Evolutionary conservation across 2,888 invertebrate genomes (phyloP), one percentile per base, ranked within the genome.

Genomic region (Dicranocentrus wangi): DNA sequence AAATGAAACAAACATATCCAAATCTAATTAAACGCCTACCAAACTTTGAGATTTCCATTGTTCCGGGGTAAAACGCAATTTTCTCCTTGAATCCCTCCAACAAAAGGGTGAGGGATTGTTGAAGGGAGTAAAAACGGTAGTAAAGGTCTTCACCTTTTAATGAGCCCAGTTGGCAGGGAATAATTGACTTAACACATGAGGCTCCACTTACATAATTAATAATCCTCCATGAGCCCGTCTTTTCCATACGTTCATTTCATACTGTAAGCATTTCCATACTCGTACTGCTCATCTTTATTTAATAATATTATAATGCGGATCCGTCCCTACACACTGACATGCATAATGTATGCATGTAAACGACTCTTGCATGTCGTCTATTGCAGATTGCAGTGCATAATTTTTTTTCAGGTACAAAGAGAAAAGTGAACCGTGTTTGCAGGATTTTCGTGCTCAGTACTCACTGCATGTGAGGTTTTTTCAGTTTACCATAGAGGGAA

Each of bases 91-190:
- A n/a, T n/a, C n/a, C n/a, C n/a, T n/a, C n/a, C n/a, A n/a, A n/a
- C n/a, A n/a, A n/a, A n/a, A n/a, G n/a, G n/a, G n/a, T n/a, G n/a
- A n/a, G n/a, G n/a, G n/a, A n/a, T n/a, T n/a, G n/a, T n/a, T n/a
- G 43, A 61, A 63, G 51, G 60, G 60, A 51, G 58, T 28, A 60
- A 21, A 17, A 21, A 21, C 15, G 27, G 63, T 53, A 69, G 69
- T 70, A 69, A 76, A 70, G 77, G 77, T 69, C 77, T 77, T 77
- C 77, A 77, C 77, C 77, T 77, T 77, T 76, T 76, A 76, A 76
- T 76, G 68, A 76, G 76, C 68, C 47, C 19, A 55, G 68, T 55
- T 68, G 68, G 76, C 76, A 76, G 76, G 76, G 68, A 68, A 76
- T 76, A 76, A 76, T 76, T 77, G 77, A 77, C 77, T 77, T 70